phyloP scores from a whole-genome alignment of 1,140 invertebrate species.

The Physella acuta region DNA sequence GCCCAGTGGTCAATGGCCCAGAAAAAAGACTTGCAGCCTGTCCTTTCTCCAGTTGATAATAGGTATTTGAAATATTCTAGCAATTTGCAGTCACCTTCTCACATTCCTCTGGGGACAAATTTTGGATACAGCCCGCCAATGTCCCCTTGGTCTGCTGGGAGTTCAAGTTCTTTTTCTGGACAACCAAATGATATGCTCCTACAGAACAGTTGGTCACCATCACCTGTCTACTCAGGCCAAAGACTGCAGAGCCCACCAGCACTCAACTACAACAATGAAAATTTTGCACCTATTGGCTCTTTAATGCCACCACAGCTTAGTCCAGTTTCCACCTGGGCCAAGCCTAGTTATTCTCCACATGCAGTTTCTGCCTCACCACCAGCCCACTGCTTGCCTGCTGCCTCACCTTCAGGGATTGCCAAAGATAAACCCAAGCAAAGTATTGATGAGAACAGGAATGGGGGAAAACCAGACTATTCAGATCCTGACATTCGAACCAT shows the following conservation, averaged over 20 bases:
- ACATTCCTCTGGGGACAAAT: not conserved
- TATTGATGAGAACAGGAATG: not conserved
- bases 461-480: not conserved
- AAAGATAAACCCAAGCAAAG: not conserved
- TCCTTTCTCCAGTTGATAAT: not conserved
- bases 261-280: not conserved
- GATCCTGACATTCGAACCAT: slow-evolving; percentile 24
- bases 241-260: not conserved
- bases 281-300: not conserved
- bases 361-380: slow-evolving; percentile 1
- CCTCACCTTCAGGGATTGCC: not conserved
- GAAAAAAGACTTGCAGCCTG: not conserved
- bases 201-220: not conserved
- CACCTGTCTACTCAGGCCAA: not conserved
- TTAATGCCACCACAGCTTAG: not conserved
- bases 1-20: not conserved
- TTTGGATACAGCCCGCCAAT: slow-evolving; percentile 4
- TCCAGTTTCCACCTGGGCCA: not conserved
- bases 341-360: not conserved
- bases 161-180: not conserved
- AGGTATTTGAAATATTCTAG: too few species aligned
- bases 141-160: not conserved
- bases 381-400: not conserved
- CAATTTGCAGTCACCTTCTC: not conserved
- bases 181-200: not conserved